Base-by-base conservation (phyloP, 1,140 invertebrate genomes). In the Pseudomyrmex flavicornis region DNA sequence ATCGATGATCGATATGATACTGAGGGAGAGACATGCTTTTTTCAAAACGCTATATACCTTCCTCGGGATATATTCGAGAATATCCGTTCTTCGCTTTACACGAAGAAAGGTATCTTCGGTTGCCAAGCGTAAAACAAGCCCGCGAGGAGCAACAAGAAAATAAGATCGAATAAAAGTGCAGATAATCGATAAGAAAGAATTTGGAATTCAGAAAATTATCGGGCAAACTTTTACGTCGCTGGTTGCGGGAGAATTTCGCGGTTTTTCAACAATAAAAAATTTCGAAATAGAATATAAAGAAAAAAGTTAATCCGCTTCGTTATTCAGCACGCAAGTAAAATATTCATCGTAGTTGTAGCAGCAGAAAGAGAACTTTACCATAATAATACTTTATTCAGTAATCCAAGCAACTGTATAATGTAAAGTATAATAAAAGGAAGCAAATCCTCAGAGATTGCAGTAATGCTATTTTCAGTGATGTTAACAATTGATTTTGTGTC, bases 1-100 rank as follows among this genome's bases (percentile, higher is more conserved):
- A 17, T 69, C 70, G 65, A 87, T 76, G 85, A 87, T 87, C 77
- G 84, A 87, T 82, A 85, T 61, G 70, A 75, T 56, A 56, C 35
- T 63, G 26, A 61, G 10, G 4, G 58, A 74, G 7, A 13, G 50
- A 62, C n/a, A 70, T 26, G 20, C 56, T 59, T 61, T 72, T 79
- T 65, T 82, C 35, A 74, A 74, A 20, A 54, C 50, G 59, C 17
- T 58, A 5, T 35, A 35, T 35, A 70, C 48, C 54, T 68, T 66
- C 10, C 44, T 52, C 69, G 48, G 58, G 59, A 58, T 62, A 73
- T 86, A 12, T 61, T n/a, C 44, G 44, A 65, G 8, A 70, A 80
- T 66, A 54, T 35, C 15, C 44, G 52, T 70, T 35, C 44, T 46
- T 62, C 50, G 52, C 26, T 79, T 70, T 80, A 80, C 54, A 59